phyloP scores from a whole-genome alignment of 23 tunicate species.

The Ascidia mentula region DNA sequence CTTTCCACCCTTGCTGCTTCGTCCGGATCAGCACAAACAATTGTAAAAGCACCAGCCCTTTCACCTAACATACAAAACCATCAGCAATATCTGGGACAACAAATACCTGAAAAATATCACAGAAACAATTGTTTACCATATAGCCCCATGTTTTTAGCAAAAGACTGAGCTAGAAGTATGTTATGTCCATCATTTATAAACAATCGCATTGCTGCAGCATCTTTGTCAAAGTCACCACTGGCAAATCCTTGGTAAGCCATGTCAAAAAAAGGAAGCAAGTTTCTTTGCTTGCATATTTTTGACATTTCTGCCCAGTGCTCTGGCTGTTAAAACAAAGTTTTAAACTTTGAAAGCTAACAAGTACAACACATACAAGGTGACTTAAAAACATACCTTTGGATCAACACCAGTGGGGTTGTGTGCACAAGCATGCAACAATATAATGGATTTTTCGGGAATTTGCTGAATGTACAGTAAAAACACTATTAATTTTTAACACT shows the following conservation, averaged over 20 bases:
- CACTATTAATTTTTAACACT: not conserved
- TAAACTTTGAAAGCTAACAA: not conserved
- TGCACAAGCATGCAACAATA: slow-evolving; percentile 97
- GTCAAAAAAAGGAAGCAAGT: slow-evolving; percentile 83
- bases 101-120: not conserved
- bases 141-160: slow-evolving; percentile 97
- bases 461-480: slow-evolving; percentile 30
- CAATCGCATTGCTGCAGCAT: slow-evolving; percentile 83
- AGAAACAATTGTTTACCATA: slow-evolving; percentile 38
- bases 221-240: slow-evolving; percentile 82
- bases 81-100: not conserved
- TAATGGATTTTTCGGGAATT: slow-evolving; percentile 72
- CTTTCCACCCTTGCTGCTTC: slow-evolving; percentile 96
- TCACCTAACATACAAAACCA: slow-evolving; percentile 69
- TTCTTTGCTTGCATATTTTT: slow-evolving; percentile 50
- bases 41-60: slow-evolving; percentile 85
- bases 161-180: slow-evolving; percentile 85
- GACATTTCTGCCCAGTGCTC: slow-evolving; percentile 96
- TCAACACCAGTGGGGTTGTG: slow-evolving; percentile 98
- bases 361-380: not conserved
- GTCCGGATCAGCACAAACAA: slow-evolving; percentile 84
- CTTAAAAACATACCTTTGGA: slow-evolving; percentile 51
- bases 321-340: slow-evolving; percentile 5
- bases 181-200: slow-evolving; percentile 91
- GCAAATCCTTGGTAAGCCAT: slow-evolving; percentile 99